Base-by-base conservation (phyloP, 2,113 vertebrate species). In the Puntigrus tetrazona region DNA sequence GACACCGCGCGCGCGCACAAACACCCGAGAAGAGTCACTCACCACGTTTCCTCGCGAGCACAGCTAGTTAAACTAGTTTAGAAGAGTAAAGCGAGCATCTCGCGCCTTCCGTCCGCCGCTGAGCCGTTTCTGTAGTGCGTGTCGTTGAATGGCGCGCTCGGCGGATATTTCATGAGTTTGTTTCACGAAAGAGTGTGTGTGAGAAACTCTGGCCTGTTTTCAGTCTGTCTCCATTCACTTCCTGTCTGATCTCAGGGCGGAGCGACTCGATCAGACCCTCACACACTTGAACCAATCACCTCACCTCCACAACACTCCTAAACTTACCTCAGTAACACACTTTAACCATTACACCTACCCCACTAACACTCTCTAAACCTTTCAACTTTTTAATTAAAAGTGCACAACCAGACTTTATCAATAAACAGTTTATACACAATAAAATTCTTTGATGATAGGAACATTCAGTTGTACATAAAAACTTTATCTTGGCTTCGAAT, bases 211-310 rank as follows among this genome's bases (percentile, higher is more conserved):
- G 67, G 67, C 67, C 67, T 70, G 34, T 11, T 70, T 34, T 38
- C 7, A 34, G 63, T 36, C 31, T 36, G 16, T 65, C 16, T 67
- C 63, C 18, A 67, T 67, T n/a, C 67, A 70, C 67, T 70, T 70
- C 67, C 67, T 70, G 67, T 70, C 65, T 69, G 63, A 67, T 67
- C 63, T 38, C 20, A 69, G 67, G 67, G 67, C 67, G 67, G 67
- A 70, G 67, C 67, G 67, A 38, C 67, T 11, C 1, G 65, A 38
- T 70, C 34, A 70, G 67, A 70, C 34, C 67, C 7, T 69, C 4
- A 36, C 65, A 69, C 34, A 31, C 13, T 63, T 63, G 29, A n/a
- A 70, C 65, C 52, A 57, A 57, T 57, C 52, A 3, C 52, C 52
- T 55, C 52, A 55, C 50, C 43, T 45, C 59, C 29, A 63, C 0